Conservation (phyloP, 64 coral and sea anemone genomes). For the Platygyra sinensis region DNA sequence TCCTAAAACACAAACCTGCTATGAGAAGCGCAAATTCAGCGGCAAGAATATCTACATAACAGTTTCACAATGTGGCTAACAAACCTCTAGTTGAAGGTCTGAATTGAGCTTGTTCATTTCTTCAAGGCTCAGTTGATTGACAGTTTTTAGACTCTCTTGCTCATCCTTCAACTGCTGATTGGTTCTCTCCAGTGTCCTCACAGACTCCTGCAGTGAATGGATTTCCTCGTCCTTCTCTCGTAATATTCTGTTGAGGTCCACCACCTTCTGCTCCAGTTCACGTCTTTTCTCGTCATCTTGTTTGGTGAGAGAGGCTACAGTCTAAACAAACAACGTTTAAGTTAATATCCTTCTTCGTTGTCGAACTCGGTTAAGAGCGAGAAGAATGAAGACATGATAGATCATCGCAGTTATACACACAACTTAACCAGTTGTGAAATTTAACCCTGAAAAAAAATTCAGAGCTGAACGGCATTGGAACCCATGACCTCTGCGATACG, state of each 20-base stretch:
- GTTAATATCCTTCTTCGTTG: too few relatives aligned
- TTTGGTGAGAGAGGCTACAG: slow-evolving; percentile 27
- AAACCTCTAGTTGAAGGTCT: slow-evolving; percentile 56
- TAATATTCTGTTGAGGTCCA: slow-evolving; percentile 24
- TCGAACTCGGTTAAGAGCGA: background rate
- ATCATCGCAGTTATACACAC: too few relatives aligned
- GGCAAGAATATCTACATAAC: background rate
- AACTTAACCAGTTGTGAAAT: too few relatives aligned
- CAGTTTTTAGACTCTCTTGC: slow-evolving; percentile 81
- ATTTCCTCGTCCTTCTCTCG: slow-evolving; percentile 42
- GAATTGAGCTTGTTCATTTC: slow-evolving; percentile 65
- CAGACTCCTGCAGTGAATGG: background rate
- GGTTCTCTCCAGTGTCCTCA: slow-evolving; percentile 37
- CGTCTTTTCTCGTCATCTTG: slow-evolving; percentile 26
- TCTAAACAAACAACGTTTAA: slow-evolving; percentile 7
- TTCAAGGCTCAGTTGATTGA: slow-evolving; percentile 61
- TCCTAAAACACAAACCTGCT: too few relatives aligned
- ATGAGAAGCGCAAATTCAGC: background rate
- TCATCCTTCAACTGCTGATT: slow-evolving; percentile 78
- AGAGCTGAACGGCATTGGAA: too few relatives aligned
- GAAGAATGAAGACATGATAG: background rate
- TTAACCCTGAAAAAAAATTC: too few relatives aligned
- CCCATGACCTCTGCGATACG: too few relatives aligned
- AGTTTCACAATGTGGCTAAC: background rate
- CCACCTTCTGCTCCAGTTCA: slow-evolving; percentile 30